phyloP scores from a whole-genome alignment of 1,140 invertebrate genomes.

The Solen grandis region DNA sequence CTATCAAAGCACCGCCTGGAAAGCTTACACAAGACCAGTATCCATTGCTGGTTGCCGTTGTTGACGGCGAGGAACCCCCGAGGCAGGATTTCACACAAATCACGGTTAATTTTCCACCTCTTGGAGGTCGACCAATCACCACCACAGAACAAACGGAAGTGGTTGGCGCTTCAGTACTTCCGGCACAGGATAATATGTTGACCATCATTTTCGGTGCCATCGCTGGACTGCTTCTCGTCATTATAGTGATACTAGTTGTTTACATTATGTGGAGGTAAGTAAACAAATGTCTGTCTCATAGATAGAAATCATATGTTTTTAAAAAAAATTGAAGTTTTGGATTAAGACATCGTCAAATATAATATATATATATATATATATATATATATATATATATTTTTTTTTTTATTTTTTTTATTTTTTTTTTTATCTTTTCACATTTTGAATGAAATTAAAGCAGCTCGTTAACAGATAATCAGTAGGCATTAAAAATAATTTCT shows the following conservation, averaged over 20 bases:
- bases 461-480: no score
- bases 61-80: conserved; percentile 31
- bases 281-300: no score
- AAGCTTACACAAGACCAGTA: conserved; percentile 13
- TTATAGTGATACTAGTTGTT: conserved; percentile 44
- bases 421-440: no score
- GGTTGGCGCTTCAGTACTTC: background rate
- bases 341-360: no score
- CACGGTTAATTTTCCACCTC: conserved; percentile 33
- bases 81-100: conserved; percentile 24
- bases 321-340: no score
- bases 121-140: background rate
- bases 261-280: conserved; percentile 51
- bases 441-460: no score
- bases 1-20: background rate
- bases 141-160: background rate
- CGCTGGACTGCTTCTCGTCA: conserved; percentile 35
- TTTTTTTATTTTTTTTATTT: no score
- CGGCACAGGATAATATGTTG: conserved; percentile 29
- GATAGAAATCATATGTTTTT: no score
- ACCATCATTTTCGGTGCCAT: conserved; percentile 30
- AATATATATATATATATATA: no score
- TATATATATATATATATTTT: no score
- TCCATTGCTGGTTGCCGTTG: conserved; percentile 4
- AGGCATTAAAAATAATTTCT: no score